phyloP scores from a whole-genome alignment of 2,113 vertebrate species.

The Zosterops pallidus region DNA sequence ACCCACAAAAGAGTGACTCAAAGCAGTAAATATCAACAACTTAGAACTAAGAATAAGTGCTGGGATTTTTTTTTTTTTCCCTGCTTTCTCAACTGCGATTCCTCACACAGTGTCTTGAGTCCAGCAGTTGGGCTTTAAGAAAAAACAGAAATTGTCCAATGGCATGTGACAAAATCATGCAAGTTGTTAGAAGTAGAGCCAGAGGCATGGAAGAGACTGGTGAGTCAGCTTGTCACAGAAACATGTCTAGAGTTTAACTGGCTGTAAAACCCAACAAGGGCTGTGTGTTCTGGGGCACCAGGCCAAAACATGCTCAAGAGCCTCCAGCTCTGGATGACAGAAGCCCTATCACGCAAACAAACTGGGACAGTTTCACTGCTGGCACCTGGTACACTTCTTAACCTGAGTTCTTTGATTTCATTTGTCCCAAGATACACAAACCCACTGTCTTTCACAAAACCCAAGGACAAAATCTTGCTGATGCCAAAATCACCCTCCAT shows the following conservation, averaged over 20 bases:
- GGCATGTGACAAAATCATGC: not conserved
- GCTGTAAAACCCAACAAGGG: constrained; percentile 13
- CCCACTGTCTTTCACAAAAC: not conserved
- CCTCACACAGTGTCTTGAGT: not conserved
- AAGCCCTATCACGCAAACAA: not conserved
- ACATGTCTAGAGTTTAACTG: constrained; percentile 22
- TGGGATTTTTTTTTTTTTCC: not conserved
- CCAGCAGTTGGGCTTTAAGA: not conserved
- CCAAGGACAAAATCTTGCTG: not conserved
- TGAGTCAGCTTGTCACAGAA: constrained; percentile 33
- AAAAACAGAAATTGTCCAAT: not conserved
- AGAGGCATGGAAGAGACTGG: not conserved
- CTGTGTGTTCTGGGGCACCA: not conserved
- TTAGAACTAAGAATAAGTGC: not conserved
- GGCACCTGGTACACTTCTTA: not conserved
- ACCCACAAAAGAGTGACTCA: not conserved
- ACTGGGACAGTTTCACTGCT: not conserved
- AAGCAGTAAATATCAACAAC: not conserved
- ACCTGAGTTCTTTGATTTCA: not conserved
- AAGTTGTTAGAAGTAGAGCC: not conserved
- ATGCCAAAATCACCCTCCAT: rapidly evolving
- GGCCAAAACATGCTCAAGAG: not conserved
- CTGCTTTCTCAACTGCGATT: not conserved
- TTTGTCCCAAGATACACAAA: not conserved
- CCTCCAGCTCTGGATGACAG: not conserved